Percentiles rank a stretch among this genome's conserved stretches.
phyloP scores from a whole-genome alignment of 2,113 vertebrate genomes.

The Halichoerus grypus region DNA sequence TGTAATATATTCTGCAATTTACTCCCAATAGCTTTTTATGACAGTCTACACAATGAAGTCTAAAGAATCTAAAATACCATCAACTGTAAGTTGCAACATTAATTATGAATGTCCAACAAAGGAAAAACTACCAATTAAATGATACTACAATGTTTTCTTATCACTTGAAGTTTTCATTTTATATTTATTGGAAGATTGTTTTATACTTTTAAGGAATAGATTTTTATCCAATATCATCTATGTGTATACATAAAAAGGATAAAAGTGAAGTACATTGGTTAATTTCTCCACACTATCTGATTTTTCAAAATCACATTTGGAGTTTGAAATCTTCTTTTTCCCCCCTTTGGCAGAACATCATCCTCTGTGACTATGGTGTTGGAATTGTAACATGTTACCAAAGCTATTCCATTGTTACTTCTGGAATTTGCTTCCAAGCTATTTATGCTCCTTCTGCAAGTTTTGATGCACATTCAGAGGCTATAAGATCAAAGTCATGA shows the following conservation, averaged over 20 bases:
- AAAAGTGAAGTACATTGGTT: background rate
- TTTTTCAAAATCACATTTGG: background rate
- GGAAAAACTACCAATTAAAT: background rate
- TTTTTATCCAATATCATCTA: background rate
- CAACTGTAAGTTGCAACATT: background rate
- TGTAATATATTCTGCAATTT: background rate
- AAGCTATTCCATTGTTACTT: background rate
- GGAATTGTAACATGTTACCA: background rate
- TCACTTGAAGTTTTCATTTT: background rate
- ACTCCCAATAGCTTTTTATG: background rate
- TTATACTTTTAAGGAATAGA: background rate
- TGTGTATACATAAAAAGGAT: background rate
- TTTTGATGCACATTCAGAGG: background rate
- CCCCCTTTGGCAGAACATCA: background rate
- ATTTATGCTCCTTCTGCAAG: background rate
- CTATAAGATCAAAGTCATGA: background rate
- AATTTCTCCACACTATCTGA: background rate
- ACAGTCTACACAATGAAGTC: background rate
- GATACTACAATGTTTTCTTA: background rate
- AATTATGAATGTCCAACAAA: background rate
- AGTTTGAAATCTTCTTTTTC: background rate
- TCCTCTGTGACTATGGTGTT: background rate
- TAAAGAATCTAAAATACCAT: background rate
- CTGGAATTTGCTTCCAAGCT: background rate
- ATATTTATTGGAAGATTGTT: background rate